Base-by-base conservation (phyloP, 2,113 vertebrate genomes). In the Anthoscopus minutus region DNA sequence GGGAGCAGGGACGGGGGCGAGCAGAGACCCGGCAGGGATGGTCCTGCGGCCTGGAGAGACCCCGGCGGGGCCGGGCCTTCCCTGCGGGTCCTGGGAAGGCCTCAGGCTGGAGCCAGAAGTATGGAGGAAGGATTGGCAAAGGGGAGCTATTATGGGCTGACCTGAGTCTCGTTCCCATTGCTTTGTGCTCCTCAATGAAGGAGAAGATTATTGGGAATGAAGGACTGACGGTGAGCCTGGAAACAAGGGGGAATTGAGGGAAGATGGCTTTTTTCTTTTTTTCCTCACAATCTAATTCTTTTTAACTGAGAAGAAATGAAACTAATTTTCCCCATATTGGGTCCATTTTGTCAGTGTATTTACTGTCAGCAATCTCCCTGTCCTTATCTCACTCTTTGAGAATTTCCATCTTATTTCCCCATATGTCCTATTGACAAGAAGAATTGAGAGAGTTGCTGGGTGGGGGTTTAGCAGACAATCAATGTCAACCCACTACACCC, bases 31-130 rank as follows among this genome's bases (percentile, higher is more conserved):
- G 6, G 50, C 58, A 64, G 35, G 65, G 35, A 37, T 7, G 62
- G 33, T 13, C 37, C 44, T 9, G 44, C 1, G 17, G 35, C 22
- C 35, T 0, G 13, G 9, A 53, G 11, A 12, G 42, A 38, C 10
- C 37, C 40, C 2, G 4, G 23, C 3, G 9, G 18, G 33, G 1
- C n/a, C 1, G 17, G 13, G 20, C 3, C 3, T 10, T 10, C 7
- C 13, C 48, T 44, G 76, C 19, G 4, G 56, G 0, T 4, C 0
- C 4, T 12, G 76, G 60, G 35, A 33, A 23, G 6, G 37, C 0
- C 4, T n/a, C n/a, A 0, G 8, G 13, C 9, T 25, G 38, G 38
- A 25, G 27, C 3, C 4, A 35, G 4, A 4, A 2, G 7, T 6
- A 18, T 4, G 38, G 9, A 28, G 44, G 30, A 4, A 7, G 17